Conservation (phyloP, 2,888 invertebrate genomes). For the Bimastos eiseni region DNA sequence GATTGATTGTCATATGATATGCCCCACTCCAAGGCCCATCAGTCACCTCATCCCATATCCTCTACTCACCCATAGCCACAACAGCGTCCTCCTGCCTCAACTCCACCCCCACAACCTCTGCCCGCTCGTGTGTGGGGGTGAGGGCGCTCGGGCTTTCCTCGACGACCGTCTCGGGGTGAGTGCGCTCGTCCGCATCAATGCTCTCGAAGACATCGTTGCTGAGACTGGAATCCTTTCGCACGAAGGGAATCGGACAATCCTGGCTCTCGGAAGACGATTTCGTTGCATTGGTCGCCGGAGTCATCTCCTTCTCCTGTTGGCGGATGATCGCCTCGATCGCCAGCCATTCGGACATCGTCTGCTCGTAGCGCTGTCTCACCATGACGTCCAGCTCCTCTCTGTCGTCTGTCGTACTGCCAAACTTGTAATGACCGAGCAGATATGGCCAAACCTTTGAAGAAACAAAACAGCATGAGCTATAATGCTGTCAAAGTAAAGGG, state of each 20-base stretch:
- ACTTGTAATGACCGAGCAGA: conserved; percentile 81
- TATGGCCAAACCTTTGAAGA: conserved; percentile 78
- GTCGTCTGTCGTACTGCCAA: conserved; percentile 66
- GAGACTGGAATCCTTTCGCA: conserved; percentile 62
- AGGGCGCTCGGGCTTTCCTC: conserved; percentile 39
- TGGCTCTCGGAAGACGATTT: conserved; percentile 75
- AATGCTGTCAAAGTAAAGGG: no score
- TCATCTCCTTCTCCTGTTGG: conserved; percentile 67
- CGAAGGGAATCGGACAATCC: conserved; percentile 51
- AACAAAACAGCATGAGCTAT: conserved; percentile 26
- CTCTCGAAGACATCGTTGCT: conserved; percentile 65
- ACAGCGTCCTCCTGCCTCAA: neutral
- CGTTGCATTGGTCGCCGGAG: conserved; percentile 81
- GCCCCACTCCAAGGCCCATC: no score
- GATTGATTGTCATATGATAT: no score
- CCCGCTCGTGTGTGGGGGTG: conserved; percentile 19
- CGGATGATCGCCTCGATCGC: conserved; percentile 88
- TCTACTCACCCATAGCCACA: neutral
- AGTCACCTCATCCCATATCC: neutral
- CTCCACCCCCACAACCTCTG: neutral
- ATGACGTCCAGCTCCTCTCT: conserved; percentile 51
- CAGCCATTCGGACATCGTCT: conserved; percentile 91
- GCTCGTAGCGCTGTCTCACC: conserved; percentile 78
- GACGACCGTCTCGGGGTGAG: conserved; percentile 44
- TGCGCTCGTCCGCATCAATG: conserved; percentile 54